A percentile compares a stretch with the other conserved stretches of the same genome.
phyloP scores from a whole-genome alignment of 1,140 invertebrate species.

The Papilio dardanus region DNA sequence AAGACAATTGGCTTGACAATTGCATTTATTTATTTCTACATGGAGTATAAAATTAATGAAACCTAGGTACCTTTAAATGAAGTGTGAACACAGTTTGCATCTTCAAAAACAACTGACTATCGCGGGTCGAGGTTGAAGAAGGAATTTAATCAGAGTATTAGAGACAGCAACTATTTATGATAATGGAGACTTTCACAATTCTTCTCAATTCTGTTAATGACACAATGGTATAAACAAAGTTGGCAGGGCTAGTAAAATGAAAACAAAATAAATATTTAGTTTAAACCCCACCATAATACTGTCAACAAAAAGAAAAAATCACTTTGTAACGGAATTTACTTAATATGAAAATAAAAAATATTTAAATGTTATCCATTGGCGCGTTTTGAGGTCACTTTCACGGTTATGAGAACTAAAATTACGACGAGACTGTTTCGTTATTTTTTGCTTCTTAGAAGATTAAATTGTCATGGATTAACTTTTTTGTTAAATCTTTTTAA shows the following conservation, averaged over 20 bases:
- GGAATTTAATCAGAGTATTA: neutral
- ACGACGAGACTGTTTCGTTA: neutral
- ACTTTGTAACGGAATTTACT: conserved; percentile 7
- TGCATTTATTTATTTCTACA: neutral
- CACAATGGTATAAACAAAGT: neutral
- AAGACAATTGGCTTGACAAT: neutral
- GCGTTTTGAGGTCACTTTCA: conserved; percentile 23
- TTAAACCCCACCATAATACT: neutral
- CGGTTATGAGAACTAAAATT: conserved; percentile 12
- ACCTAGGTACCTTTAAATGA: neutral
- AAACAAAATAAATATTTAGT: too few species aligned
- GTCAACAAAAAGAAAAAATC: neutral
- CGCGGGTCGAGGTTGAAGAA: neutral
- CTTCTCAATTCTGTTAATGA: neutral
- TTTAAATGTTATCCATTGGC: neutral
- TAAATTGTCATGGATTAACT: conserved; percentile 27
- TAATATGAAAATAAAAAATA: conserved; percentile 19
- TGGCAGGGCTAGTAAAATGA: neutral
- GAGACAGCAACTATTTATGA: neutral
- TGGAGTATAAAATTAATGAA: neutral
- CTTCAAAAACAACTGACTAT: neutral
- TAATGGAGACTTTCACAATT: neutral
- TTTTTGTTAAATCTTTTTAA: conserved; percentile 25
- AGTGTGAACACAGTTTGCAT: neutral
- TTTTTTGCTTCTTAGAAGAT: conserved; percentile 16